Evolutionary conservation across 2,888 invertebrate genomes (phyloP).

Genomic region (Tholera decimalis): DNA sequence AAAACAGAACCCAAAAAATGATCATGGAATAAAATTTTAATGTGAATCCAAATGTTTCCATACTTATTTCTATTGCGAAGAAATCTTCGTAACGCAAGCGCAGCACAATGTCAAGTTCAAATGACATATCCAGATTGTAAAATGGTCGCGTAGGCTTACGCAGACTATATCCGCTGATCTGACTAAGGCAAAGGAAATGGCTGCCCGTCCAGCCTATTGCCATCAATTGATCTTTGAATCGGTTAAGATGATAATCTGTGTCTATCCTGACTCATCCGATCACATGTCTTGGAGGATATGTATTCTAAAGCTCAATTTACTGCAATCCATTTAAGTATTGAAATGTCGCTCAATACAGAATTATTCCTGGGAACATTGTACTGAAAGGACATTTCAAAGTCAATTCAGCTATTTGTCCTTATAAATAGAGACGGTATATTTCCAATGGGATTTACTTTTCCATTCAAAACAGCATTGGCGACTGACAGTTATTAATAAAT

Average conservation of each 20-base stretch:
- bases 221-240: conserved; percentile 68
- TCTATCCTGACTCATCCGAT: conserved; percentile 58
- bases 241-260: conserved; percentile 55
- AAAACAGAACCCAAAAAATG: too few relatives aligned
- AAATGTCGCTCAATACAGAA: background rate
- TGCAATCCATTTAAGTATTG: conserved; percentile 42
- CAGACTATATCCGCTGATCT: conserved; percentile 62
- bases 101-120: conserved; percentile 59
- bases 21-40: too few relatives aligned
- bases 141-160: conserved; percentile 63
- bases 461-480: conserved; percentile 6
- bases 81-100: conserved; percentile 34
- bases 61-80: conserved; percentile 26
- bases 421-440: background rate
- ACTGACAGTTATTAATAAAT: conserved; percentile 6
- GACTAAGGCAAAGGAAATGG: conserved; percentile 62
- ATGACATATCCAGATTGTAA: conserved; percentile 46
- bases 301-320: conserved; percentile 52
- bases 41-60: too few relatives aligned
- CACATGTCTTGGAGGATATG: conserved; percentile 44
- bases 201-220: conserved; percentile 59
- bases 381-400: background rate
- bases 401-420: background rate
- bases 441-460: background rate
- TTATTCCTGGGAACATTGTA: conserved; percentile 21